Evolutionary conservation across 2,797 vertebrate genomes (phyloP).

Genomic region (Clarias laeviceps): DNA sequence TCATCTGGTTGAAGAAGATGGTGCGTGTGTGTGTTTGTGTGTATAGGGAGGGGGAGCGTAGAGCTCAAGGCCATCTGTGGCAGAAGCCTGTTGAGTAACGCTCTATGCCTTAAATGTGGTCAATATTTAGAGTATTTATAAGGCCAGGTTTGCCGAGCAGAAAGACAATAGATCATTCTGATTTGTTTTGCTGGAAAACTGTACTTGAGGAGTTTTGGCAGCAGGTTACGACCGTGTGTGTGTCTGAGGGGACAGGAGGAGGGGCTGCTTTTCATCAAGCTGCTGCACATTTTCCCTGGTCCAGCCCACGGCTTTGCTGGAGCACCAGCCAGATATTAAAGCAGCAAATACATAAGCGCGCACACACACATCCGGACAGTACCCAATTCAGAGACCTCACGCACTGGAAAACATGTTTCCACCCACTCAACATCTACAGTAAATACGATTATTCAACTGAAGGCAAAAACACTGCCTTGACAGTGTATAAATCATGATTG

Average conservation of each 20-base stretch:
- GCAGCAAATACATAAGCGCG: conserved; percentile 45
- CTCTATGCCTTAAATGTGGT: conserved; percentile 71
- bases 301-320: conserved; percentile 68
- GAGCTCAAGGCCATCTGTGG: conserved; percentile 75
- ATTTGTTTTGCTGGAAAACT: conserved; percentile 78
- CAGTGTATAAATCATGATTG: conserved; percentile 46
- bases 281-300: conserved; percentile 74
- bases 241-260: conserved; percentile 54
- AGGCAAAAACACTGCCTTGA: conserved; percentile 46
- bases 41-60: conserved; percentile 61
- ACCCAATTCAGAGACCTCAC: conserved; percentile 56
- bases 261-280: conserved; percentile 71
- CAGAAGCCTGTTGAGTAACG: conserved; percentile 70
- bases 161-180: conserved; percentile 80
- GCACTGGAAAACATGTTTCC: conserved; percentile 63
- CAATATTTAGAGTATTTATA: conserved; percentile 77
- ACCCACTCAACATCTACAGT: conserved; percentile 60
- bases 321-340: conserved; percentile 66
- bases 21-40: conserved; percentile 39
- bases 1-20: conserved; percentile 62
- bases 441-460: conserved; percentile 63
- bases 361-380: conserved; percentile 64
- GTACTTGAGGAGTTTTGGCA: conserved; percentile 75
- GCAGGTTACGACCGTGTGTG: conserved; percentile 53
- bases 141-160: conserved; percentile 74